phyloP scores from a whole-genome alignment of 2,113 vertebrate genomes.

The Pomatorhinus ruficollis region DNA sequence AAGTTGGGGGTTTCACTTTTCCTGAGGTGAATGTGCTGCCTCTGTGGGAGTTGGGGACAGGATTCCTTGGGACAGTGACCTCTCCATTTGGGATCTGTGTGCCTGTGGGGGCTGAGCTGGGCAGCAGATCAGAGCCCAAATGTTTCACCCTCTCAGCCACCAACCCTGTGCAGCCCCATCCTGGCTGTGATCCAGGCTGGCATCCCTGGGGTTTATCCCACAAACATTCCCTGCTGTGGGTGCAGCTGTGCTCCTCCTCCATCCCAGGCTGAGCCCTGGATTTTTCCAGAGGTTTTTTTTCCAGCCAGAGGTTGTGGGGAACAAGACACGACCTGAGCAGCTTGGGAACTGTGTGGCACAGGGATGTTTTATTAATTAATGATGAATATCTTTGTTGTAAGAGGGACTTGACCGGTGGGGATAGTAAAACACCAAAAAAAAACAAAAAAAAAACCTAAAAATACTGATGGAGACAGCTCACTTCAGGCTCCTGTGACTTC shows the following conservation, averaged over 20 bases:
- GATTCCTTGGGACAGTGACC: not conserved
- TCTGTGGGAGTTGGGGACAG: accelerated
- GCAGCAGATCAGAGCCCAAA: not conserved
- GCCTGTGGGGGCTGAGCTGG: accelerated
- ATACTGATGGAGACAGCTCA: not conserved
- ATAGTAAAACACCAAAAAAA: not conserved
- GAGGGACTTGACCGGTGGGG: not conserved
- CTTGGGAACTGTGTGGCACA: not conserved
- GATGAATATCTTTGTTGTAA: accelerated
- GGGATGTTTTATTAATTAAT: not conserved
- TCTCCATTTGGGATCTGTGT: not conserved
- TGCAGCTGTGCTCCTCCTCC: not conserved
- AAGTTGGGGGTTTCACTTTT: not conserved
- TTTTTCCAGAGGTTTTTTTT: not conserved
- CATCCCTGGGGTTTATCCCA: accelerated
- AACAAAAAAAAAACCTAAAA: not conserved
- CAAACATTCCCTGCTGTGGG: accelerated
- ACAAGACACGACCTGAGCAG: accelerated
- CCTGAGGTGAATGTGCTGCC: not conserved
- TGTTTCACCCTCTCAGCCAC: not conserved
- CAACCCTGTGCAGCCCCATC: not conserved
- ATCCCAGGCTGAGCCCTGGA: accelerated
- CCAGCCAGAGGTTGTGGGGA: not conserved
- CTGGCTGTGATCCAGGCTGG: not conserved
- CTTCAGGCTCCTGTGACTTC: not conserved